Conservation (phyloP, 2,113 vertebrate species). For the Chrysemys picta region DNA sequence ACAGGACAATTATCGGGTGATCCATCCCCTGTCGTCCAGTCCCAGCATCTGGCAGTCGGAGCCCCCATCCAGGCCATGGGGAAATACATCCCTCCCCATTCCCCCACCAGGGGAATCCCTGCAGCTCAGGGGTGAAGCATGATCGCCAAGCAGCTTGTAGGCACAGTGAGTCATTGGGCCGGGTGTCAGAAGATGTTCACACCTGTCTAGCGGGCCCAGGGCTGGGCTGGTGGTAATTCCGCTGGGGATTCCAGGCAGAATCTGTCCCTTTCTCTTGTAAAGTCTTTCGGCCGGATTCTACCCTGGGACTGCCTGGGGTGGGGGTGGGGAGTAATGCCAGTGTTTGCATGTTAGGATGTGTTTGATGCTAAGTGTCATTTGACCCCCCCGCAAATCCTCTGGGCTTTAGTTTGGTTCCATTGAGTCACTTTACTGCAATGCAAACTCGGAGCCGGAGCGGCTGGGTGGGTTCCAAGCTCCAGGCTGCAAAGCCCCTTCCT, state of each 20-base stretch:
- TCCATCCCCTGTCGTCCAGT: not conserved
- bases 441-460: not conserved
- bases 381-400: not conserved
- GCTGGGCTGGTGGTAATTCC: constrained; percentile 1
- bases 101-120: not conserved
- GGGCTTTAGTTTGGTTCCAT: not conserved
- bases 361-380: not conserved
- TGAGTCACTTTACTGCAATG: not conserved
- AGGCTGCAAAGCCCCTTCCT: rapidly evolving
- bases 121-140: not conserved
- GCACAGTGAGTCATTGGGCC: not conserved
- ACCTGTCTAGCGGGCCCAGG: not conserved
- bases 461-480: not conserved
- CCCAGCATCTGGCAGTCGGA: not conserved
- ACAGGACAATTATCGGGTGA: not conserved
- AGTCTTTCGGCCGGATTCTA: not conserved
- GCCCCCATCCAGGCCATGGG: not conserved
- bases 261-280: constrained; percentile 5
- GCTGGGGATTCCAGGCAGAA: not conserved
- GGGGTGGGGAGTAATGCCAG: too few species aligned
- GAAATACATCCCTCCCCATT: not conserved
- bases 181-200: constrained; percentile 14
- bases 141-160: not conserved
- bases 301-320: not conserved
- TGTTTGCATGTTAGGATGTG: not conserved